These are phyloP conservation scores for Synergus itoensis DNA, from an alignment of 2,888 invertebrate genomes.

Conservation along the genomic window DNA sequence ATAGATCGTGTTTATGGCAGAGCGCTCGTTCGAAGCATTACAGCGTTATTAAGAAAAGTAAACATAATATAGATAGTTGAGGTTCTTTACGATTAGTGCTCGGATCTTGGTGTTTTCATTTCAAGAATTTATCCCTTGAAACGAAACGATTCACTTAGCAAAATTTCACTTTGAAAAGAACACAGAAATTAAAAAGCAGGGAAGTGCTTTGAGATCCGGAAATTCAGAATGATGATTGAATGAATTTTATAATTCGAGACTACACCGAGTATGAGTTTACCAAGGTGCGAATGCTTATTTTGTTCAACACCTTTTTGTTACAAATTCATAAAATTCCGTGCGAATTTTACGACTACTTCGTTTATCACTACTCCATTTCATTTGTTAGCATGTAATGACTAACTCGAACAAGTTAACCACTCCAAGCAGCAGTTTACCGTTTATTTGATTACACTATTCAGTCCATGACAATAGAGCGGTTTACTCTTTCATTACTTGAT, in stretches of 20 bases:
- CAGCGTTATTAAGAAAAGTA: conserved; percentile 44
- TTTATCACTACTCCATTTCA: neutral
- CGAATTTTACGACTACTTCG: neutral
- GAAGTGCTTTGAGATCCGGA: no score
- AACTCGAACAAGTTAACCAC: conserved; percentile 5
- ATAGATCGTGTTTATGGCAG: conserved; percentile 54
- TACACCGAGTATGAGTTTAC: neutral
- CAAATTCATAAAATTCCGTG: neutral
- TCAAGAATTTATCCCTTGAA: neutral
- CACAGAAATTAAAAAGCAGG: no score
- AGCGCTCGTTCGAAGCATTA: conserved; percentile 43
- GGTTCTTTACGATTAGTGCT: neutral
- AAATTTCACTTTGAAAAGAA: neutral
- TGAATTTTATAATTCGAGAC: no score
- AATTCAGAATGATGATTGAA: no score
- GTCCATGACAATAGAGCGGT: conserved; percentile 19
- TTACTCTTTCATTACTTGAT: conserved; percentile 39
- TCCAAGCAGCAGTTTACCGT: conserved; percentile 14
- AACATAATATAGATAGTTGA: neutral
- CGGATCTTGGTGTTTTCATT: neutral
- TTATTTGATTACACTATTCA: conserved; percentile 33
- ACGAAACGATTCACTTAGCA: neutral
- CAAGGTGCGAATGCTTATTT: no score
- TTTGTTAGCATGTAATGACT: conserved; percentile 10
- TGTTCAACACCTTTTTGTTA: neutral